Base-by-base conservation (phyloP, 2,113 vertebrate genomes). In the Sylvietta virens region DNA sequence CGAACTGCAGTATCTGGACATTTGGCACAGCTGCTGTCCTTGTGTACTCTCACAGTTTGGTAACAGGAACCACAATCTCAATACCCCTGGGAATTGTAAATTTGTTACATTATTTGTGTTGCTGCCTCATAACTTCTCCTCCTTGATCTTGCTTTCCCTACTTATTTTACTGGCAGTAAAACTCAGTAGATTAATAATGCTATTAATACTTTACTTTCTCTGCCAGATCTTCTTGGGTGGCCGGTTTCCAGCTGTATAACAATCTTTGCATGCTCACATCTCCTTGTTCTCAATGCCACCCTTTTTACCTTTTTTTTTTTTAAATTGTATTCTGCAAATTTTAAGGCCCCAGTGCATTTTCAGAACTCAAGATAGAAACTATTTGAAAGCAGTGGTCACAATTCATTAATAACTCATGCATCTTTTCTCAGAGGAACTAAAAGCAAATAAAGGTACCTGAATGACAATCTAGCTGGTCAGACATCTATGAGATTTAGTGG, bases 191-290 rank as follows among this genome's bases (percentile, higher is more conserved):
- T 95, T 95, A 94, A 87, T 61, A 91, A 70, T 14, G 58, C 90
- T 80, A 93, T 89, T 94, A 90, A 93, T 92, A 90, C 60, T 54
- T 77, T 8, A 42, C 45, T 93, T 70, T 93, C 85, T 67, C 56
- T 82, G 92, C 62, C 87, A 96, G 82, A 95, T 77, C 95, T 96
- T 80, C 93, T 66, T 95, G 93, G 87, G 92, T 95, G 93, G 94
- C 85, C 92, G 30, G 58, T 83, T 85, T 95, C 87, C 35, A 90
- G 81, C 66, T 73, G 66, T 10, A 1, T 26, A 82, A 80, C 70
- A 72, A 50, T 62, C 66, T 81, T 39, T 14, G 58, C 51, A 81
- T 77, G 50, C 80, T 90, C 54, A 31, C 45, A 76, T 85, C 54
- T 85, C 57, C 79, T 78, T 50, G 83, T 24, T 61, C 64, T 92